Evolutionary conservation across 2,797 vertebrate species (phyloP).

Genomic region (Spondyliosoma cantharus): DNA sequence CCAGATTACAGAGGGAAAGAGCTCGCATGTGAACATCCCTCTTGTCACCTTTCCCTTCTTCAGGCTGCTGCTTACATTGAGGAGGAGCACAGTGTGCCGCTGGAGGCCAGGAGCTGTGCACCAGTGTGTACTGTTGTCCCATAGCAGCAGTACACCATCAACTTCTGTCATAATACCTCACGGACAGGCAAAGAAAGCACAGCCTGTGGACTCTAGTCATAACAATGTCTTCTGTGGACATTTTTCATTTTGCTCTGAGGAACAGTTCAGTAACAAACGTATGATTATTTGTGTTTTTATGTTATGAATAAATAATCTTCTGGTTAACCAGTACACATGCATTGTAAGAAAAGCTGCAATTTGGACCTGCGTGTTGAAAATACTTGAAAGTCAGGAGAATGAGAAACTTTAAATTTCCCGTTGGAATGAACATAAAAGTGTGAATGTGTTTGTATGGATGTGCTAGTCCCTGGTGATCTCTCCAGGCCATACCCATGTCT

Average conservation of each 20-base stretch:
- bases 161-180: constrained; percentile 50
- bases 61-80: constrained; percentile 31
- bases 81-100: constrained; percentile 15
- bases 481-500: neutral
- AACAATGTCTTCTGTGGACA: constrained; percentile 52
- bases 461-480: neutral
- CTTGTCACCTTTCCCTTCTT: constrained; percentile 2
- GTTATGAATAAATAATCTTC: constrained; percentile 33
- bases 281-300: constrained; percentile 43
- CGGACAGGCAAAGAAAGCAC: constrained; percentile 49
- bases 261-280: constrained; percentile 40
- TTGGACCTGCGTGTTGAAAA: neutral
- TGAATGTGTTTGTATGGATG: constrained; percentile 4
- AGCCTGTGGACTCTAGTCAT: constrained; percentile 63
- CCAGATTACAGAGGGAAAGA: constrained; percentile 93
- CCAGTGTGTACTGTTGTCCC: constrained; percentile 13
- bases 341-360: neutral
- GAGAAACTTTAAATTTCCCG: neutral
- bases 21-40: constrained; percentile 89
- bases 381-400: neutral
- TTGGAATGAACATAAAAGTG: constrained; percentile 2
- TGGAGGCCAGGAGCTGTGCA: constrained; percentile 28
- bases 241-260: constrained; percentile 50
- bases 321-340: constrained; percentile 26
- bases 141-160: constrained; percentile 22